Base-by-base conservation (phyloP, 1,140 invertebrate species). In the Geopemphigus sp. region DNA sequence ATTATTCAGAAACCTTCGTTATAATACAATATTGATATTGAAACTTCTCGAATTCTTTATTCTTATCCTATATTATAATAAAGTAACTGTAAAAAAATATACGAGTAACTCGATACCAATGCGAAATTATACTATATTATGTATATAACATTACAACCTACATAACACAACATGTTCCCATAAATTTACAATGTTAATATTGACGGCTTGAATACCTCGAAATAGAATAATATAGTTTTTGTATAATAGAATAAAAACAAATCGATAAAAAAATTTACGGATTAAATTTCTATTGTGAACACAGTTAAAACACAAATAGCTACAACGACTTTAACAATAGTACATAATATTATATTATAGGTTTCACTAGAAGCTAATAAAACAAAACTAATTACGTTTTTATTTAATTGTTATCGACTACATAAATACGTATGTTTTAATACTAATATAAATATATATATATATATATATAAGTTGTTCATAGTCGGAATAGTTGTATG, bases 21-120 rank as follows among this genome's bases (percentile, higher is more conserved):
- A 54, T 74, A 57, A n/a, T 56, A 56, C 10, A 73, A 73, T 73
- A 56, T 32, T 73, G 24, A 74, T 74, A 39, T 32, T 74, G n/a
- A 56, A 57, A 57, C 26, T 74, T 56, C 53, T 57, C 22, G 14
- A 70, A 26, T 47, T 66, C 0, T 66, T 39, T 68, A 45, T 59
- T 19, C 14, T 70, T 39, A 39, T 39, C 10, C 12, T 70, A 70
- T 12, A 24, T 47, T 24, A 47, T 68, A 56, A 54, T 32, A 56
- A 57, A 14, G 24, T 73, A 54, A 74, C 72, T 26, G 54, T 74
- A 74, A 74, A 39, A 63, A 74, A 70, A 70, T 26, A 19, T 56
- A 57, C 26, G 53, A 39, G 53, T 24, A 74, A 74, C 32, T 57
- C 11, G 29, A 74, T 57, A 74, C 53, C 22, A 29, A 5, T 39